Base-by-base conservation (phyloP, 1,140 invertebrate genomes). In the Philopotamus ludificatus region DNA sequence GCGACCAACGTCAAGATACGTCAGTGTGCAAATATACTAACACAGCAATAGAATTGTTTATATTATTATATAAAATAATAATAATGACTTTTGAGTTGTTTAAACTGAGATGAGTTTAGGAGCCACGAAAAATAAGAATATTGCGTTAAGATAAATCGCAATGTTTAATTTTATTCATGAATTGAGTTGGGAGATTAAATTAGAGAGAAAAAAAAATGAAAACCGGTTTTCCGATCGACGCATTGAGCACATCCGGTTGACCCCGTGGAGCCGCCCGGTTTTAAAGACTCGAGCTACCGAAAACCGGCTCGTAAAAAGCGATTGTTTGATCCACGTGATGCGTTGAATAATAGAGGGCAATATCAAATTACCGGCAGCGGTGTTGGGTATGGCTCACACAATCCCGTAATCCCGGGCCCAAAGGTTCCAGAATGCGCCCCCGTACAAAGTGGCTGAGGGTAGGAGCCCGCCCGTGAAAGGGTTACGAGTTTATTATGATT, bases 401-500 rank as follows among this genome's bases (percentile, higher is more conserved):
- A 51, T 53, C 60, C 45, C 47, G 16, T 62, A 62, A 62, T 62
- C 60, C 60, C 44, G 45, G 60, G 60, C 42, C 60, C 45, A 62
- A 62, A 62, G 60, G 60, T 39, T 51, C 49, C 41, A 60, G 58
- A 60, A 60, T 49, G 22, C 42, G 26, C 44, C 60, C 20, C 47
- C 9, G 49, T 63, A 44, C 51, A 55, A 54, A 63, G 50, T 54
- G 50, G 51, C 54, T 53, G 60, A 22, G 60, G 21, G 45, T 42
- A 16, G 39, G 9, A 18, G 42, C 54, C 42, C n/a, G 21, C 44
- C 45, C 47, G 39, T 59, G 68, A 70, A 70, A 67, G 68, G 68
- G 68, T 70, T 70, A 64, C 64, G 65, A 60, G 68, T 70, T 70
- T 70, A 70, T 70, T 70, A 70, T 70, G 68, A 70, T 70, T 70